phyloP scores from a whole-genome alignment of 2,797 vertebrate species.

The Muscicapa striata region DNA sequence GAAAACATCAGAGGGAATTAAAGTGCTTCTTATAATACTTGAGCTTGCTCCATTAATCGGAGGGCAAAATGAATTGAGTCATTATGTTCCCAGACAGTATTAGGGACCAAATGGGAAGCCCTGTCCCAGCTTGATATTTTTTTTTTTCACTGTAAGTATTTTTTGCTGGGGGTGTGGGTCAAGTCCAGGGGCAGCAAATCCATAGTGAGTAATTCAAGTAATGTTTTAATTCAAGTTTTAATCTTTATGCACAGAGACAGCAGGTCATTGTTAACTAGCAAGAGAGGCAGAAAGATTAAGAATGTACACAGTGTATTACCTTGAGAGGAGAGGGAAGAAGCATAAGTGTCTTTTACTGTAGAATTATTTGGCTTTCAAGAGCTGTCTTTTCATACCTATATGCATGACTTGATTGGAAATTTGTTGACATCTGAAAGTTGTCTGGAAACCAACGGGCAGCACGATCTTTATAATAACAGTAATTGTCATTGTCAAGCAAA shows the following conservation, averaged over 20 bases:
- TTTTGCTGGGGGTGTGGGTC: slow-evolving; percentile 47
- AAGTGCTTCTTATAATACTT: slow-evolving; percentile 66
- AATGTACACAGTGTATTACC: slow-evolving; percentile 44
- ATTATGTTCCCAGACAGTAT: slow-evolving; percentile 56
- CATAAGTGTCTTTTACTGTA: neutral
- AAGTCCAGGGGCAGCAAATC: slow-evolving; percentile 56
- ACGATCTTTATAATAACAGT: neutral
- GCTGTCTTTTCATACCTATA: neutral
- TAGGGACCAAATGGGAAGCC: slow-evolving; percentile 46
- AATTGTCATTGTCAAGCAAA: neutral
- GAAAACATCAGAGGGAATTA: slow-evolving; percentile 75
- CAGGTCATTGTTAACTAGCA: slow-evolving; percentile 63
- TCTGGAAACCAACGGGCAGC: neutral
- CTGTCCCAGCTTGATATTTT: slow-evolving; percentile 23
- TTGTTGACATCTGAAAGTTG: neutral
- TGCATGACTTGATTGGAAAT: neutral
- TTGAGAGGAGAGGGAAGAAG: slow-evolving; percentile 7
- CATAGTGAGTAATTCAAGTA: slow-evolving; percentile 67
- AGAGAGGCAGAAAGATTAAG: slow-evolving; percentile 61
- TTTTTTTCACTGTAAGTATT: slow-evolving; percentile 15
- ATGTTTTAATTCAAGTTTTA: slow-evolving; percentile 70
- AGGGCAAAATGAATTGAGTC: slow-evolving; percentile 68
- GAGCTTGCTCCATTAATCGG: slow-evolving; percentile 74
- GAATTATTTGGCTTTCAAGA: slow-evolving; percentile 18
- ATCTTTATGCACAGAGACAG: slow-evolving; percentile 55